Conservation (phyloP, 2,888 invertebrate genomes). For the Sipha maydis region DNA sequence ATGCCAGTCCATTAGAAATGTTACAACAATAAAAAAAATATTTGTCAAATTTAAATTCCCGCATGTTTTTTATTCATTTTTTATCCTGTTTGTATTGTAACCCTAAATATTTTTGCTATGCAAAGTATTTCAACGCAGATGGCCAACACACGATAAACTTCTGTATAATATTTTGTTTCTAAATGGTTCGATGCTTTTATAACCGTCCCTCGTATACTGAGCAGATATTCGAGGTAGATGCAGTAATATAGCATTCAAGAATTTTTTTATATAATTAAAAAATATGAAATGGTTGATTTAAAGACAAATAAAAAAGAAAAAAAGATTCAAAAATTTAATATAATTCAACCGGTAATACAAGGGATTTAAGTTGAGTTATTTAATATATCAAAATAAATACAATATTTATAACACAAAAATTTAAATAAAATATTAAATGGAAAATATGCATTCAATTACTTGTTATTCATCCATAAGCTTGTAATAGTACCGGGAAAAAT, state of each 20-base stretch:
- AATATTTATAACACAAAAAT: not conserved
- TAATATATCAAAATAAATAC: not conserved
- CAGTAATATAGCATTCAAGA: conserved; percentile 2
- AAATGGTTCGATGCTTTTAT: conserved; percentile 41
- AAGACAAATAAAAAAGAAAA: not conserved
- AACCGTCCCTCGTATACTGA: not conserved
- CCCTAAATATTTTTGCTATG: conserved; percentile 54
- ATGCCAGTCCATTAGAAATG: conserved; percentile 48
- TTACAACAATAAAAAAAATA: conserved; percentile 43
- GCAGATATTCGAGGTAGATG: conserved; percentile 31
- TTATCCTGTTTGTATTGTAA: conserved; percentile 31
- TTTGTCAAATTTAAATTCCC: conserved; percentile 49
- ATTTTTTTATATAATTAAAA: conserved; percentile 13
- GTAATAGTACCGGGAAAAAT: not conserved
- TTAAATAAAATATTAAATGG: not conserved
- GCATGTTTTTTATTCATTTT: conserved; percentile 34
- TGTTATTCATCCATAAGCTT: not conserved
- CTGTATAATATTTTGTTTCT: conserved; percentile 31
- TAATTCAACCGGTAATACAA: not conserved
- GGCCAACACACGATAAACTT: conserved; percentile 38
- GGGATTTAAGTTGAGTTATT: not conserved
- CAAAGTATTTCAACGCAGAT: conserved; percentile 43
- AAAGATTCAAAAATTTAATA: conserved; percentile 13
- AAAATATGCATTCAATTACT: not conserved
- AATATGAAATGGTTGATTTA: not conserved